A percentile compares a stretch with the other conserved stretches of the same genome.
These are phyloP conservation scores for Pteropus rufus DNA, from an alignment of 2,797 vertebrate species.

Conservation along the genomic window DNA sequence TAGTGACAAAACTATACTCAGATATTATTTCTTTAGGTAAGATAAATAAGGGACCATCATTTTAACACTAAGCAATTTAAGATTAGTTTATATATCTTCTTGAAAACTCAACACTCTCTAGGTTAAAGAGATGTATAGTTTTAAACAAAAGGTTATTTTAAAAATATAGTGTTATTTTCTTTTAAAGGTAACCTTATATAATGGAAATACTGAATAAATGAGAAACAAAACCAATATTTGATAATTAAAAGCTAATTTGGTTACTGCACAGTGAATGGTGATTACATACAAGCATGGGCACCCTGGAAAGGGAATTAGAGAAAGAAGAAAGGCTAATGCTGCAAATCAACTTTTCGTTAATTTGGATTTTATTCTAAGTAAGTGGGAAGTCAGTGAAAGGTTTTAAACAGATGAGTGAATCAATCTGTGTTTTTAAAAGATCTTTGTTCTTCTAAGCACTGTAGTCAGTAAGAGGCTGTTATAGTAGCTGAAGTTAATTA, in stretches of 20 bases:
- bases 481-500: not conserved
- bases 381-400: not conserved
- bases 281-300: not conserved
- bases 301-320: not conserved
- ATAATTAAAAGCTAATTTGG: not conserved
- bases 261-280: not conserved
- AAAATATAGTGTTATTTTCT: not conserved
- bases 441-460: not conserved
- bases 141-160: not conserved
- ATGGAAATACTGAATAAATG: not conserved
- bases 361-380: not conserved
- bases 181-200: not conserved
- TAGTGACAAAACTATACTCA: not conserved
- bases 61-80: not conserved
- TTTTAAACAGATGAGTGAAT: not conserved
- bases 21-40: not conserved
- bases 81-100: not conserved
- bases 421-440: not conserved
- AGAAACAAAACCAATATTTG: not conserved
- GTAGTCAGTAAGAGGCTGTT: not conserved
- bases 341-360: not conserved
- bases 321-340: not conserved
- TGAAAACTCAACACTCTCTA: not conserved
- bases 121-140: not conserved
- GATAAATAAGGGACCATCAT: not conserved